Conservation (phyloP, 2,113 vertebrate species). For the Nothocercus julius region DNA sequence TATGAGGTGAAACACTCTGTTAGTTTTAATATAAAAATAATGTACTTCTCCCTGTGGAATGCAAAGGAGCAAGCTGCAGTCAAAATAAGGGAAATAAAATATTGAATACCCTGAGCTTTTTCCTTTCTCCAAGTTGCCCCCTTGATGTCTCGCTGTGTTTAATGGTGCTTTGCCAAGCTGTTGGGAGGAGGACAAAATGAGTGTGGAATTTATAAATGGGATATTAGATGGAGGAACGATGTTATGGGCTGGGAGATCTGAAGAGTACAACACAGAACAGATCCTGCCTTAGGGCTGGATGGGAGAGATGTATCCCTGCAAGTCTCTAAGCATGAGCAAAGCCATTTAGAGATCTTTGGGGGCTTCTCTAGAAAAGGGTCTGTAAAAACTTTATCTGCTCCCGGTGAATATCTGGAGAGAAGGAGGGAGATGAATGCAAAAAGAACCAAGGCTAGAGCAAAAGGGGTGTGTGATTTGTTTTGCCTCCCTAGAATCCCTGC, state of each 20-base stretch:
- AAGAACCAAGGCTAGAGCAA: not conserved
- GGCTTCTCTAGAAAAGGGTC: not conserved
- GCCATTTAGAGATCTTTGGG: not conserved
- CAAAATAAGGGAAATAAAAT: conserved; percentile 24
- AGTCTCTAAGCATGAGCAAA: not conserved
- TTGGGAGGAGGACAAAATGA: not conserved
- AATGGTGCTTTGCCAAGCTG: conserved; percentile 20
- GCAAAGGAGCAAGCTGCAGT: not conserved
- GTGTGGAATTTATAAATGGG: conserved; percentile 5
- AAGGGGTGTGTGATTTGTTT: too few relatives aligned
- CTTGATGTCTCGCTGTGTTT: not conserved
- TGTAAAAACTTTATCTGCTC: not conserved
- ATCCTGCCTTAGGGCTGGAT: not conserved
- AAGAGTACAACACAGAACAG: not conserved
- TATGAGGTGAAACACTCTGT: not conserved
- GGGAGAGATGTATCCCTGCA: not conserved
- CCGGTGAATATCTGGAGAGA: not conserved
- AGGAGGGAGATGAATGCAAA: not conserved
- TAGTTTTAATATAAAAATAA: conserved; percentile 51
- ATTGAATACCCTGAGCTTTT: not conserved
- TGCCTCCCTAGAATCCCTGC: not conserved
- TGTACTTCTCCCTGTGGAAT: not conserved
- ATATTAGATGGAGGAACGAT: not conserved
- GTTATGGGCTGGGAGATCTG: conserved; percentile 6
- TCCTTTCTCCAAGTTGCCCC: not conserved